Base-by-base conservation (phyloP, 1,140 invertebrate species). In the Cydia amplana region DNA sequence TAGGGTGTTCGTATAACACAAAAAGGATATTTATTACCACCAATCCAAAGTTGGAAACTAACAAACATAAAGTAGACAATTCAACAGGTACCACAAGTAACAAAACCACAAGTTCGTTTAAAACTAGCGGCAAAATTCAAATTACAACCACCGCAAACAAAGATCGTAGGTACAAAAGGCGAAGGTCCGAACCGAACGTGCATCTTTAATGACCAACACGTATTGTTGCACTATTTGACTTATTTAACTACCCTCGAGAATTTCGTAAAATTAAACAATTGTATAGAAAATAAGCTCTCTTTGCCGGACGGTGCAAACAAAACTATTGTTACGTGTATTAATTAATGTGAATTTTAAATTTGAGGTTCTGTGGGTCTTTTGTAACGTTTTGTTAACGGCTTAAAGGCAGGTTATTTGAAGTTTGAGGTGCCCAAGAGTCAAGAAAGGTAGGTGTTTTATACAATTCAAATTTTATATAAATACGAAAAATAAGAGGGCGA, bases 211-310 rank as follows among this genome's bases (percentile, higher is more conserved):
- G 85, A 84, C 74, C 80, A 79, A 85, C 86, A 83, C 83, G 82
- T 85, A 87, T 89, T 89, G 87, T 89, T 82, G 78, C 84, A 88
- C 82, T 89, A 89, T 84, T 89, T 89, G 85, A 84, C 82, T 80
- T 70, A 40, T 40, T 70, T 70, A 82, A 75, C 75, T 73, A 55
- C 76, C 75, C 76, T 43, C 23, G 75, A 80, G 77, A 77, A 82
- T 82, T 76, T 76, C 55, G 75, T 80, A 81, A 78, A 82, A 81
- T 79, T 77, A 74, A 74, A 78, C 77, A 81, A 83, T 80, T 83
- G 80, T 81, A 84, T 84, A 75, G 78, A 84, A 84, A 82, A 81
- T 84, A 83, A 82, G 75, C 70, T 76, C 78, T 81, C 82, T 82
- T 85, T 86, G 85, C 84, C 82, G 79, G 82, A 80, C 40, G 72